Base-by-base conservation (phyloP, 2,113 vertebrate genomes). In the Ceratotherium simum region DNA sequence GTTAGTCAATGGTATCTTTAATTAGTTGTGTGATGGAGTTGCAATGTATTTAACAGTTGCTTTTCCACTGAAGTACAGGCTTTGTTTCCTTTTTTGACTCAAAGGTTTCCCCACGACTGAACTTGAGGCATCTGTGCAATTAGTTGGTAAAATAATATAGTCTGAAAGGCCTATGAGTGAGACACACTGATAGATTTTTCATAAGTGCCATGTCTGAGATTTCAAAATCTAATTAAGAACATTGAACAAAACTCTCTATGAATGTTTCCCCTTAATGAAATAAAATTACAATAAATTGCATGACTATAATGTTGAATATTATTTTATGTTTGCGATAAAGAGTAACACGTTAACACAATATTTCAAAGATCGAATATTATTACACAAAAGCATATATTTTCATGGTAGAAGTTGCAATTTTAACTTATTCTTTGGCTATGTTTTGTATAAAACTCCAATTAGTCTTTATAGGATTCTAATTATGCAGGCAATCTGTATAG, bases 191-290 rank as follows among this genome's bases (percentile, higher is more conserved):
- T 31, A 62, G 36, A 75, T 12, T 95, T 89, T 90, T 84, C 36
- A 33, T 31, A 54, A 75, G 18, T 54, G 60, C 46, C 2, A 76
- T 46, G 3, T 42, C 29, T 72, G 29, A 73, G 17, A 83, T 69
- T 76, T 96, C 16, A 88, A 88, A 78, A 56, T 90, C 90, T 95
- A 90, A 51, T 91, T 62, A 93, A 95, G 16, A 75, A 65, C 33
- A 3, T 36, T 62, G 7, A 48, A 42, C 18, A 70, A 83, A 95
- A 75, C 69, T 23, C 3, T 79, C 27, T 86, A 31, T 48, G 9
- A 23, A 8, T 65, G 31, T 90, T 89, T 90, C 4, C 7, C 0
- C 2, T 5, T 90, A 95, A 86, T 78, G 67, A 97, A 48, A 64
- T 36, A 79, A 92, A 96, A 79, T 96, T 58, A 39, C 2, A 87